Evolutionary conservation across 2,113 vertebrate species (phyloP), one percentile per base, ranked within the genome.

Genomic region (Hiodon tergisus): DNA sequence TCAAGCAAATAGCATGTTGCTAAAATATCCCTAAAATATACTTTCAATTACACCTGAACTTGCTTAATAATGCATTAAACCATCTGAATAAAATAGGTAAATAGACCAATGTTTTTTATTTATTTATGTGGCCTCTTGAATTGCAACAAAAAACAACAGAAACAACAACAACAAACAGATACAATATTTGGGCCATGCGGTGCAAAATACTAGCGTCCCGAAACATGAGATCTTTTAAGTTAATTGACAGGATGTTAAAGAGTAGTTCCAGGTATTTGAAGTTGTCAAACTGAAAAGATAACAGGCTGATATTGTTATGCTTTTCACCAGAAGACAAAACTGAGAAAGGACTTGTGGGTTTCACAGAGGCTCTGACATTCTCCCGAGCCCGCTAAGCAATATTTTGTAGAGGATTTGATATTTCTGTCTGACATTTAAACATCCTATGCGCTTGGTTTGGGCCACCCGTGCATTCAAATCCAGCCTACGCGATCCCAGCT

Each of bases 331-430:
- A 94, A 94, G 95, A 91, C 93, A 95, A 94, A 95, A 98, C 93
- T 87, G 92, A 95, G 89, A 93, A 92, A 86, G 85, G 92, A 79
- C 87, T 86, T 95, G 93, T 94, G 95, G 95, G 89, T 95, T 94
- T 88, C 89, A 81, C 82, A 78, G 85, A 90, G 89, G 84, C 83
- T 78, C 85, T 86, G 88, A 88, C 91, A 92, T 90, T 86, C 84
- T 86, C 86, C 77, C 83, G 78, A 79, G 79, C 79, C 73, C n/a
- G 74, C 71, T 67, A 17, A 76, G 79, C 77, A 75, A 79, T 75
- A 77, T 80, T 80, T 78, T 81, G 69, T 58, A 78, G 75, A 80
- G 80, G 80, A 78, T 74, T 71, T 79, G 67, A 74, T 81, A 79
- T 78, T 77, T 78, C 75, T 74, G 66, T 67, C 72, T 89, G 89